These are phyloP conservation scores for Crypturellus undulatus DNA, from an alignment of 2,113 vertebrate genomes.

Conservation along the genomic window DNA sequence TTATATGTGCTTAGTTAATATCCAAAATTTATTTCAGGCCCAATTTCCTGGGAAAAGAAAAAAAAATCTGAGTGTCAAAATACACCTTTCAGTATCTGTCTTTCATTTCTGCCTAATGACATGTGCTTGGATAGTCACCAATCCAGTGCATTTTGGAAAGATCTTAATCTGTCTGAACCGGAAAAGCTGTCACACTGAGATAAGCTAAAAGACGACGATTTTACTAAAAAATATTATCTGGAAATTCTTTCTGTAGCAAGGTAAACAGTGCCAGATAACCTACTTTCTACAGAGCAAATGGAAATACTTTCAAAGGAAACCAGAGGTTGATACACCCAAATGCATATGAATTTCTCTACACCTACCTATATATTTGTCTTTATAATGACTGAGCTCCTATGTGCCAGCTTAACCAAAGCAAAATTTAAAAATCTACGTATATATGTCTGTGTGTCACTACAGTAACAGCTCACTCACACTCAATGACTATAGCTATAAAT, in stretches of 20 bases:
- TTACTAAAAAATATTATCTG: slow-evolving; percentile 40
- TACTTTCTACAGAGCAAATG: slow-evolving; percentile 28
- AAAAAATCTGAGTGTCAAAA: slow-evolving; percentile 15
- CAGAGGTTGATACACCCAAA: not conserved
- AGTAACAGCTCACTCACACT: not conserved
- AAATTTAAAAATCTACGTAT: not conserved
- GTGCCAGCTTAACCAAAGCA: not conserved
- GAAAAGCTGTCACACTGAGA: slow-evolving; percentile 55
- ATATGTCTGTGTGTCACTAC: not conserved
- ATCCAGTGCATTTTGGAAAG: slow-evolving; percentile 1
- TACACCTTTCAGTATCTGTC: not conserved
- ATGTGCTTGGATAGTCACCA: slow-evolving; percentile 47
- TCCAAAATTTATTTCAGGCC: not conserved
- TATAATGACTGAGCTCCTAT: not conserved
- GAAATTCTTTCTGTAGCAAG: slow-evolving; percentile 34
- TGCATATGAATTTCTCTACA: not conserved
- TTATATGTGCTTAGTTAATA: not conserved
- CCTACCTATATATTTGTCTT: not conserved
- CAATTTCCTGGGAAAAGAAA: not conserved
- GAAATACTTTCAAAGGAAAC: slow-evolving; percentile 44
- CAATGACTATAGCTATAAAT: not conserved
- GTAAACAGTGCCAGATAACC: slow-evolving; percentile 55
- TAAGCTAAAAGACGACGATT: slow-evolving; percentile 42
- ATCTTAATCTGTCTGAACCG: slow-evolving; percentile 52
- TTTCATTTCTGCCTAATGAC: slow-evolving; percentile 58